Evolutionary conservation across 2,888 invertebrate genomes (phyloP).

Genomic region (Merodon equestris): DNA sequence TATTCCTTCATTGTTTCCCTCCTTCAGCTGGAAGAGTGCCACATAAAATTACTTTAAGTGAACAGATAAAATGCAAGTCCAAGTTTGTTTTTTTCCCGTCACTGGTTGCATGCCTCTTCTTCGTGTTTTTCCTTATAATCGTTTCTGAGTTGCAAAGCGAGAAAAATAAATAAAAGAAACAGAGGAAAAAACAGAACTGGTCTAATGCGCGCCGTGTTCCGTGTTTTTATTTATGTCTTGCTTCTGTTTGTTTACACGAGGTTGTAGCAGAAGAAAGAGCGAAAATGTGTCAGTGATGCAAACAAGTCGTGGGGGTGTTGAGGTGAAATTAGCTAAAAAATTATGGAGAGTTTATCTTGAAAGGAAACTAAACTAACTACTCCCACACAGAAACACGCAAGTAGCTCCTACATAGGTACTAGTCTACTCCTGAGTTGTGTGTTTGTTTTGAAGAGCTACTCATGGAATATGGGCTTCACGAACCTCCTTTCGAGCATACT

Average conservation of each 20-base stretch:
- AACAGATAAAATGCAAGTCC: constrained; percentile 21
- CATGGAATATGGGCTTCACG: no score
- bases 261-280: constrained; percentile 9
- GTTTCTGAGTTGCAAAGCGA: constrained; percentile 35
- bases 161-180: constrained; percentile 22
- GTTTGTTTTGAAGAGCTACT: no score
- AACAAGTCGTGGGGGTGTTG: constrained; percentile 6
- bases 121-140: constrained; percentile 21
- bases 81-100: neutral
- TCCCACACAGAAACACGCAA: no score
- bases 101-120: constrained; percentile 32
- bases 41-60: constrained; percentile 22
- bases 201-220: constrained; percentile 2
- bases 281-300: constrained; percentile 33
- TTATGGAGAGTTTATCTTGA: neutral
- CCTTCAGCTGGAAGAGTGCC: no score
- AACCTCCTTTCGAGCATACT: no score
- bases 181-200: constrained; percentile 14
- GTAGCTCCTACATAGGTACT: no score
- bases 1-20: constrained; percentile 25
- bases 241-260: constrained; percentile 18
- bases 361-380: no score
- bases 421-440: no score
- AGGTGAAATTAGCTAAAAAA: constrained; percentile 6
- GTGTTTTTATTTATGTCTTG: constrained; percentile 20